A percentile compares a stretch with the other conserved stretches of the same genome.
phyloP scores from a whole-genome alignment of 2,888 invertebrate species.

The Hypolimnas misippus region DNA sequence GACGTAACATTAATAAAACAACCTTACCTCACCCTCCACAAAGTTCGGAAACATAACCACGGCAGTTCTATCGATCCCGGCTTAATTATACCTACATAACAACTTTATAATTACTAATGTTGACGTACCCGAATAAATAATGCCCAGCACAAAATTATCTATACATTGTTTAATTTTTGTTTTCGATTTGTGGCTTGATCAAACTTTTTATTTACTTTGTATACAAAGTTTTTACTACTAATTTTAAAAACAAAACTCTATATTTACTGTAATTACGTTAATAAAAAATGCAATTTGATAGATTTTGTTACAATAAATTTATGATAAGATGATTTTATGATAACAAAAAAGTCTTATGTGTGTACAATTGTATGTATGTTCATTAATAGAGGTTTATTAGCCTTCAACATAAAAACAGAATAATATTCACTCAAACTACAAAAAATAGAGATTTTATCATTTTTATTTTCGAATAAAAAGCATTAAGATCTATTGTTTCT shows the following conservation, averaged over 20 bases:
- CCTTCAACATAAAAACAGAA: too few relatives aligned
- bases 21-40: constrained; percentile 3
- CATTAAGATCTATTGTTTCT: too few relatives aligned
- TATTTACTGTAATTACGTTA: background rate
- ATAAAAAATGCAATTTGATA: background rate
- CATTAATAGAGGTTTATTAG: too few relatives aligned
- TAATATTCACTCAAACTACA: too few relatives aligned
- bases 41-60: constrained; percentile 20
- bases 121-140: constrained; percentile 40
- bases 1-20: constrained; percentile 2
- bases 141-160: constrained; percentile 31
- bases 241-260: background rate
- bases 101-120: constrained; percentile 42
- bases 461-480: too few relatives aligned
- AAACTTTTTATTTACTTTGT: constrained; percentile 2
- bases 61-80: constrained; percentile 32
- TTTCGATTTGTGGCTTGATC: constrained; percentile 12
- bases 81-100: constrained; percentile 40
- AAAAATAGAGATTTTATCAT: too few relatives aligned
- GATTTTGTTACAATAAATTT: background rate
- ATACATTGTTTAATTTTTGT: constrained; percentile 26
- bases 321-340: background rate
- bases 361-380: too few relatives aligned
- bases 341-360: background rate
- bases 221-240: constrained; percentile 16